phyloP scores from a whole-genome alignment of 2,888 invertebrate species.

The Meta bourneti region DNA sequence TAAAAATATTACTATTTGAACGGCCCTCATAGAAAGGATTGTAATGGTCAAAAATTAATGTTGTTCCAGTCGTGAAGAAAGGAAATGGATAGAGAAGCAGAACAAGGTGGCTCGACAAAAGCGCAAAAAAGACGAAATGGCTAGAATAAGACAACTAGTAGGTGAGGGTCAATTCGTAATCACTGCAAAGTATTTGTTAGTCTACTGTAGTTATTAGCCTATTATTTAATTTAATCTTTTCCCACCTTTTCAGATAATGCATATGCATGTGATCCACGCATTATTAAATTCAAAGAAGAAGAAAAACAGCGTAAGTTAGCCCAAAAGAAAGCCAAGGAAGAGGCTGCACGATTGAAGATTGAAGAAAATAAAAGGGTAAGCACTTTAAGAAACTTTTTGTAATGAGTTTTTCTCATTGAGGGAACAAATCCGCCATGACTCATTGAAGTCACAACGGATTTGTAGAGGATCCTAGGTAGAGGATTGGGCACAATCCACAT shows the following conservation, averaged over 20 bases:
- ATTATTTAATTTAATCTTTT: neutral
- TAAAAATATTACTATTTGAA: too few relatives aligned
- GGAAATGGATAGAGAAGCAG: constrained; percentile 98
- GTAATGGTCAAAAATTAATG: too few relatives aligned
- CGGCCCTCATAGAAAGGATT: too few relatives aligned
- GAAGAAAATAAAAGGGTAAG: constrained; percentile 90
- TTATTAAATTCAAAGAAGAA: constrained; percentile 94
- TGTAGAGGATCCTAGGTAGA: too few relatives aligned
- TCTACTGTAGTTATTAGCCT: neutral
- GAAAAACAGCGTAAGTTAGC: constrained; percentile 95
- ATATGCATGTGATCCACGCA: constrained; percentile 95
- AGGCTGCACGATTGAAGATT: constrained; percentile 85
- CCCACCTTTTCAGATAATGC: constrained; percentile 86
- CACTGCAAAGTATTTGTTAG: neutral
- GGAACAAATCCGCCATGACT: too few relatives aligned
- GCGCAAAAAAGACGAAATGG: constrained; percentile 98
- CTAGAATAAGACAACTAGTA: constrained; percentile 92
- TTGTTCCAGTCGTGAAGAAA: constrained; percentile 88
- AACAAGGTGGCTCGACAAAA: constrained; percentile 96
- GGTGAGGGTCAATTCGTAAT: constrained; percentile 79
- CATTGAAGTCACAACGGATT: too few relatives aligned
- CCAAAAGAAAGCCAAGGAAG: constrained; percentile 89
- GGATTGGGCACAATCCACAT: too few relatives aligned
- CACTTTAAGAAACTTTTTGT: neutral
- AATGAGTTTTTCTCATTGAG: too few relatives aligned